Evolutionary conservation across 2,113 vertebrate species (phyloP).

Genomic region (Crotalus horridus): DNA sequence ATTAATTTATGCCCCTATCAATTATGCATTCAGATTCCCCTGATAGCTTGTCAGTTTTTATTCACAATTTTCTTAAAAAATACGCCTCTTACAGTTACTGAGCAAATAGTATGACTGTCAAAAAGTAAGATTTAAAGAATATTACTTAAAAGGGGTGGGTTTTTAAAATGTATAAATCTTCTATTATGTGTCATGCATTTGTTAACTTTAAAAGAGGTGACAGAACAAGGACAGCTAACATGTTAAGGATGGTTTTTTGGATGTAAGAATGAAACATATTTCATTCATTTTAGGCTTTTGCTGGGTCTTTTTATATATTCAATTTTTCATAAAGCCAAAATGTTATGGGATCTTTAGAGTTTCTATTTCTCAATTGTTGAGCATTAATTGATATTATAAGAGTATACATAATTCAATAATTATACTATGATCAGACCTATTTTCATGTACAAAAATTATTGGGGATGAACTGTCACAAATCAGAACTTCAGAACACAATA

Average conservation of each 20-base stretch:
- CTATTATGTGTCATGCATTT: constrained; percentile 73
- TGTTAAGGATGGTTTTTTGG: constrained; percentile 71
- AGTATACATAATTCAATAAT: background rate
- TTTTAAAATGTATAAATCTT: constrained; percentile 82
- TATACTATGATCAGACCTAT: background rate
- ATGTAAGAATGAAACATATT: constrained; percentile 53
- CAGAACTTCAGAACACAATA: background rate
- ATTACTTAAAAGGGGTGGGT: constrained; percentile 80
- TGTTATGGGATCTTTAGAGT: constrained; percentile 30
- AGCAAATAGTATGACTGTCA: constrained; percentile 78
- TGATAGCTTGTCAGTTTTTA: constrained; percentile 91
- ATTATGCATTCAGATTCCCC: constrained; percentile 90
- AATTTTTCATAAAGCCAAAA: constrained; percentile 55
- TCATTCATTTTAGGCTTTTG: constrained; percentile 17
- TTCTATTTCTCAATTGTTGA: constrained; percentile 35
- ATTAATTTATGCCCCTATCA: constrained; percentile 92
- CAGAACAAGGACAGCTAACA: constrained; percentile 69
- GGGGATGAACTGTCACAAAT: background rate
- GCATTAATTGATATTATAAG: constrained; percentile 18
- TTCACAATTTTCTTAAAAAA: constrained; percentile 83
- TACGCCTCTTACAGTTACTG: constrained; percentile 77
- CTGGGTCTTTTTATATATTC: constrained; percentile 37
- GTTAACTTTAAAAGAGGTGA: constrained; percentile 73
- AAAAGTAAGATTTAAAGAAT: constrained; percentile 81
- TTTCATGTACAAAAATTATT: background rate